phyloP scores from a whole-genome alignment of 2,113 vertebrate species.

The Odontesthes bonariensis region DNA sequence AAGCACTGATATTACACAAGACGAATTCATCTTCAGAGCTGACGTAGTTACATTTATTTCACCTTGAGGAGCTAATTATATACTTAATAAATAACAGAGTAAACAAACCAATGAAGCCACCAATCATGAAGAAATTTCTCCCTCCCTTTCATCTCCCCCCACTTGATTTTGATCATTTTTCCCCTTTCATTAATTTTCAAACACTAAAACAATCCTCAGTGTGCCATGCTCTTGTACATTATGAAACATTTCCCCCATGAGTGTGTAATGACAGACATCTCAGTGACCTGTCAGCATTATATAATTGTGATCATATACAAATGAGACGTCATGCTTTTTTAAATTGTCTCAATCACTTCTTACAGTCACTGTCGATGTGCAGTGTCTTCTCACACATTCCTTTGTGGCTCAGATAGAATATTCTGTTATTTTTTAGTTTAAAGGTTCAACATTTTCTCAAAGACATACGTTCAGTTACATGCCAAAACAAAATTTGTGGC shows the following conservation, averaged over 20 bases:
- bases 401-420: not conserved
- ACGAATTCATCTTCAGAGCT: conserved; percentile 25
- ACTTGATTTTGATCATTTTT: not conserved
- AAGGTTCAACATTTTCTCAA: not conserved
- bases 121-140: conserved; percentile 6
- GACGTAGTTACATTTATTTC: conserved; percentile 13
- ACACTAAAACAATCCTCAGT: not conserved
- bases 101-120: conserved; percentile 26
- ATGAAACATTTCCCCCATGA: not conserved
- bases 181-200: not conserved
- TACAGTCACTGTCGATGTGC: not conserved
- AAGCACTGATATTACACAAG: conserved; percentile 51
- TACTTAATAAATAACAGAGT: conserved; percentile 21
- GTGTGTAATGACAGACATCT: not conserved
- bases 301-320: not conserved
- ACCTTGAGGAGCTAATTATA: conserved; percentile 27
- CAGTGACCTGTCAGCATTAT: not conserved
- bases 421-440: no score
- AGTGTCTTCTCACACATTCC: not conserved
- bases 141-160: not conserved
- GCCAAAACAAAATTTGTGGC: not conserved
- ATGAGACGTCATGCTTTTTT: not conserved
- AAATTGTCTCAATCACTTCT: not conserved
- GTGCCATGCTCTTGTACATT: not conserved
- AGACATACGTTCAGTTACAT: not conserved